Base-by-base conservation (phyloP, 2,113 vertebrate genomes). In the Macrotis lagotis region DNA sequence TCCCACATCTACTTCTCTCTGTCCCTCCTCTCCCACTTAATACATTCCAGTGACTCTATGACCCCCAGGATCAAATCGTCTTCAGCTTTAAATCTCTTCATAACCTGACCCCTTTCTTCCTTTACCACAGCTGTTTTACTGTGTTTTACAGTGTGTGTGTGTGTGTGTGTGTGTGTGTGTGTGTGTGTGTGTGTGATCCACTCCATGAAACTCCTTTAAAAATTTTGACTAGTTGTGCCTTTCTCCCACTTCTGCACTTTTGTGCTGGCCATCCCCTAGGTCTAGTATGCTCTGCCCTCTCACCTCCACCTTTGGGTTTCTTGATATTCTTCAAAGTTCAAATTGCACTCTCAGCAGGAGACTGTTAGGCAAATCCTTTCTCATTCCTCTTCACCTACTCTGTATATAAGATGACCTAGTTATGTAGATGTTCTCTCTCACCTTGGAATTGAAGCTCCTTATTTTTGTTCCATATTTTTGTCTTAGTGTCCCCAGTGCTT, bases 401-500 rank as follows among this genome's bases (percentile, higher is more conserved):
- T 66, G 31, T 37, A 66, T 2, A 66, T 1, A 66, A 16, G 31
- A 37, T 66, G 31, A 66, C 47, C 90, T 31, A 19, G 47, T 89
- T 66, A 49, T 47, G 44, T 5, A 66, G 12, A 37, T 93, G 25
- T 49, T 55, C 0, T 37, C 14, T 94, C 52, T 74, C 74, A 25
- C 16, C 31, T 8, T 47, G 90, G 66, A 24, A 4, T 66, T 48
- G n/a, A 28, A 95, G 24, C 47, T 90, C 48, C 47, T 66, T 49
- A 48, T 88, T 12, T 26, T 90, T 90, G 94, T 93, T 53, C 37
- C 55, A 47, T 59, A 51, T 93, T 49, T 91, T 92, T 90, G 28
- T 89, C 50, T 92, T 28, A 92, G 55, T 66, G 51, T 93, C 52
- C 89, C 51, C 24, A 25, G 49, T 48, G 47, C 37, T 44, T 88